phyloP scores from a whole-genome alignment of 2,113 vertebrate species.

The Oreochromis niloticus region DNA sequence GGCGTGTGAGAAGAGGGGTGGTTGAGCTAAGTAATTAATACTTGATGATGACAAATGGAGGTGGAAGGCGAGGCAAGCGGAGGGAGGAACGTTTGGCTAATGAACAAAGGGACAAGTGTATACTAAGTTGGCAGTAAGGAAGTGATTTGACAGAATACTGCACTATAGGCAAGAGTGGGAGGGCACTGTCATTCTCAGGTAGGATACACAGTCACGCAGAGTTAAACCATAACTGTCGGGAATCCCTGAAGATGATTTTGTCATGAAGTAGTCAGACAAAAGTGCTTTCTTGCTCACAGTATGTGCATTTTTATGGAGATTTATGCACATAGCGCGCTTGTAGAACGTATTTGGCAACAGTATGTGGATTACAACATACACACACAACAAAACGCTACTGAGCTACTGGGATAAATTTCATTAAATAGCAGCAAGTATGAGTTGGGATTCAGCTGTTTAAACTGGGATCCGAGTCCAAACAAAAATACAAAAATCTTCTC shows the following conservation, averaged over 20 bases:
- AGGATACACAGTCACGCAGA: not conserved
- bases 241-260: not conserved
- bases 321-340: not conserved
- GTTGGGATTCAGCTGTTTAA: not conserved
- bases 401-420: not conserved
- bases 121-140: conserved; percentile 34
- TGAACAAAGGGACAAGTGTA: conserved; percentile 51
- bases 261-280: not conserved
- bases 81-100: conserved; percentile 49
- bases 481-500: not conserved
- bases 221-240: not conserved
- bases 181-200: not conserved
- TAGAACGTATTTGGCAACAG: not conserved
- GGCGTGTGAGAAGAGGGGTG: conserved; percentile 6
- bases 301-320: not conserved
- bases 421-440: not conserved
- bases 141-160: conserved; percentile 3
- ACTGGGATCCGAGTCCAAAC: not conserved
- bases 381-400: not conserved
- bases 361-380: not conserved
- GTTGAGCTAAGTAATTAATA: conserved; percentile 64
- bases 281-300: not conserved
- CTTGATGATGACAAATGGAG: conserved; percentile 68
- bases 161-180: not conserved
- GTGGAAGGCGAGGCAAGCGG: conserved; percentile 31